Conservation (phyloP, 2,888 invertebrate genomes). For the Hypselothyrea guttata region DNA sequence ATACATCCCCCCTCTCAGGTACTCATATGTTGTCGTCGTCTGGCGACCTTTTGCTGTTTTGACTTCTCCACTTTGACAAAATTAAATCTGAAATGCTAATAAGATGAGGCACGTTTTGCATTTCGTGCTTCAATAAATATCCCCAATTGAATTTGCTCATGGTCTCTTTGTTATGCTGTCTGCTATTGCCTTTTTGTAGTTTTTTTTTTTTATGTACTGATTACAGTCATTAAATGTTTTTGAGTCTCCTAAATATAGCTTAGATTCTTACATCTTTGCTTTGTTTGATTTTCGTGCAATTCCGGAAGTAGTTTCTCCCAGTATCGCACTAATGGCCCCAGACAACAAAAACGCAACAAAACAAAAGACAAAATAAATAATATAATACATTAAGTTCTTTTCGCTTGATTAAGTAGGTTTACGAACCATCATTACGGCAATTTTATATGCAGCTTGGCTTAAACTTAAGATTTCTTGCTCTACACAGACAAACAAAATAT, state of each 20-base stretch:
- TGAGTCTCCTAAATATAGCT: slow-evolving; percentile 2
- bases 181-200: slow-evolving; percentile 1
- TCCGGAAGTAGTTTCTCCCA: slow-evolving; percentile 35
- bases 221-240: slow-evolving; percentile 21
- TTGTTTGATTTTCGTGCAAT: slow-evolving; percentile 10
- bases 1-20: too few species aligned
- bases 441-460: too few species aligned
- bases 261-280: slow-evolving; percentile 2
- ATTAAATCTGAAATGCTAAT: slow-evolving; percentile 76
- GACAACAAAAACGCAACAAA: slow-evolving; percentile 3
- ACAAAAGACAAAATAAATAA: not conserved
- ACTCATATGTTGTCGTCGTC: slow-evolving; percentile 17
- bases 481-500: too few species aligned
- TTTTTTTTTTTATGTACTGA: slow-evolving; percentile 5
- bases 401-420: slow-evolving; percentile 31
- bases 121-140: slow-evolving; percentile 50
- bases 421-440: slow-evolving; percentile 16
- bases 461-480: too few species aligned
- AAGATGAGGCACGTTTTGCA: slow-evolving; percentile 34
- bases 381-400: too few species aligned
- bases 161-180: slow-evolving; percentile 1
- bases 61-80: slow-evolving; percentile 66
- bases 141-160: slow-evolving; percentile 43
- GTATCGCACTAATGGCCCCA: slow-evolving; percentile 11
- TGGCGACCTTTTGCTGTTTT: slow-evolving; percentile 47